These are phyloP conservation scores for Semicossyphus pulcher DNA, from an alignment of 2,113 vertebrate genomes.

Conservation along the genomic window DNA sequence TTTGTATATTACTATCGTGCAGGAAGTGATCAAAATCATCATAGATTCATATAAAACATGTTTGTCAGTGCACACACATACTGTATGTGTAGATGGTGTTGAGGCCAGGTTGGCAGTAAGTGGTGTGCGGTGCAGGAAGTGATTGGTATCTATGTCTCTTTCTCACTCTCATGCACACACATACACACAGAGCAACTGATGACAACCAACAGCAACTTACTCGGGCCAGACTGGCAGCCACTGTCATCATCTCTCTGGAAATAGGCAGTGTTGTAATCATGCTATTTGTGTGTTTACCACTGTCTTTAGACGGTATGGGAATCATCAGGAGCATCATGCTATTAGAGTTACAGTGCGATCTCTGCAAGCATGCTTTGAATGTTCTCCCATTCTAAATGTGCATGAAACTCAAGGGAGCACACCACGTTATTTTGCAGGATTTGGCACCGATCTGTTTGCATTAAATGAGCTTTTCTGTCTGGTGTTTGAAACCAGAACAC, in stretches of 20 bases:
- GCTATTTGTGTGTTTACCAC: slow-evolving; percentile 26
- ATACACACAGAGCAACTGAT: slow-evolving; percentile 31
- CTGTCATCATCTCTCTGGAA: slow-evolving; percentile 43
- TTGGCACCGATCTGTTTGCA: neutral
- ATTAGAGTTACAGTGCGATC: neutral
- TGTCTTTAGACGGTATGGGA: neutral
- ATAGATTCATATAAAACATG: neutral
- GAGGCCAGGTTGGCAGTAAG: slow-evolving; percentile 23
- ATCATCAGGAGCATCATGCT: neutral
- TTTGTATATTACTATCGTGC: neutral
- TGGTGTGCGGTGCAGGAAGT: slow-evolving; percentile 6
- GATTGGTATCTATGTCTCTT: slow-evolving; percentile 29
- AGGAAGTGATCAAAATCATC: neutral
- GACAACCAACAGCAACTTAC: slow-evolving; percentile 43
- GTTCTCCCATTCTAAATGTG: neutral
- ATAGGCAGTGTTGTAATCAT: slow-evolving; percentile 38
- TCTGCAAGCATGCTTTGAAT: slow-evolving; percentile 1
- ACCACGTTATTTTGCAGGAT: neutral
- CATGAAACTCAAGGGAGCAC: neutral
- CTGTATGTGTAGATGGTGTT: slow-evolving; percentile 2
- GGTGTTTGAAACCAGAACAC: slow-evolving; percentile 20
- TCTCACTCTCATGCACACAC: neutral
- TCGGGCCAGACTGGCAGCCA: slow-evolving; percentile 24
- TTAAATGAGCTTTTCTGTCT: neutral
- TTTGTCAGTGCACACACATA: neutral